Percentiles rank a stretch among this genome's conserved stretches.
These are phyloP conservation scores for Glyptemys insculpta DNA, from an alignment of 2,797 vertebrate genomes.

Conservation along the genomic window DNA sequence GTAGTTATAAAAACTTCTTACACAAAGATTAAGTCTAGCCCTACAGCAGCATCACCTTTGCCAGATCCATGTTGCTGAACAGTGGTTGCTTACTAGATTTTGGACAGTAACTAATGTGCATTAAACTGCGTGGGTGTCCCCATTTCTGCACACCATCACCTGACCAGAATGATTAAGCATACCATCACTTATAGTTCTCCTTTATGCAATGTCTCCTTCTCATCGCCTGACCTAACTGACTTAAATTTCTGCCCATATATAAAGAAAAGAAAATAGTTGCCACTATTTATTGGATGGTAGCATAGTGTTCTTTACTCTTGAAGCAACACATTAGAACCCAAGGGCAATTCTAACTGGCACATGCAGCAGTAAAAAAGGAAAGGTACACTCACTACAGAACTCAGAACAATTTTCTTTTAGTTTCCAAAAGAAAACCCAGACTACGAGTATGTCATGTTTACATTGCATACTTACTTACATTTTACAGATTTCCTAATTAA, in stretches of 20 bases:
- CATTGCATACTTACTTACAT: neutral
- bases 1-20: neutral
- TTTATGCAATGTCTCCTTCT: neutral
- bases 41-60: neutral
- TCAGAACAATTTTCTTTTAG: neutral
- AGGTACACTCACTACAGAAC: neutral
- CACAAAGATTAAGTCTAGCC: neutral
- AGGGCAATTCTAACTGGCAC: neutral
- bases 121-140: neutral
- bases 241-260: neutral
- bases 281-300: neutral
- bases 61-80: accelerated
- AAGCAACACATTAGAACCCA: neutral
- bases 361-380: neutral
- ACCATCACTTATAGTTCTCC: neutral
- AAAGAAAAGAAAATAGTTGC: neutral
- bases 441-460: neutral
- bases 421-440: constrained; percentile 1
- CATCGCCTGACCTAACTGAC: neutral
- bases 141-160: neutral
- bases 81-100: neutral
- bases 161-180: neutral
- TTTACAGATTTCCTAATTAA: constrained; percentile 10
- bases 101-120: neutral
- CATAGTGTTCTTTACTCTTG: neutral